A percentile compares a stretch with the other conserved stretches of the same genome.
phyloP scores from a whole-genome alignment of 2,797 vertebrate genomes.

The Anomalospiza imberbis region DNA sequence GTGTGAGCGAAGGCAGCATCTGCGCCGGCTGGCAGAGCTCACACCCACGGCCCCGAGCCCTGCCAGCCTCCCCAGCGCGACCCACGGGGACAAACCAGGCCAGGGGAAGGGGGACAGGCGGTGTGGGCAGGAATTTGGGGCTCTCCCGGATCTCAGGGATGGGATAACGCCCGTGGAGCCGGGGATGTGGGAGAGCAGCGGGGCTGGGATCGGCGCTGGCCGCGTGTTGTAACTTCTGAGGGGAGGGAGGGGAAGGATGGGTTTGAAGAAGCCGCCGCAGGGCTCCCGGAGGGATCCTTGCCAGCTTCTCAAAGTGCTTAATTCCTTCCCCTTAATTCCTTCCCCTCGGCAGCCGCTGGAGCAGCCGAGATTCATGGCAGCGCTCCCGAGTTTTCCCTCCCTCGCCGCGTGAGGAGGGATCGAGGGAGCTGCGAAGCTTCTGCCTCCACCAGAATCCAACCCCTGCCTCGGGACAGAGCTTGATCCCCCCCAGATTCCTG shows the following conservation, averaged over 20 bases:
- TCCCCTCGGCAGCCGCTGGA: neutral
- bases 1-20: conserved; percentile 11
- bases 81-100: rapidly evolving
- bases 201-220: rapidly evolving
- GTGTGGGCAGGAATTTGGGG: rapidly evolving
- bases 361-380: neutral
- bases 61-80: neutral
- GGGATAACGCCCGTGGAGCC: rapidly evolving
- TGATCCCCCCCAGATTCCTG: neutral
- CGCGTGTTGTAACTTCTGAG: neutral
- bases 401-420: rapidly evolving
- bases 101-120: too few relatives aligned
- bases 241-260: rapidly evolving
- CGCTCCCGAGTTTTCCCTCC: neutral
- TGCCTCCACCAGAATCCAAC: neutral
- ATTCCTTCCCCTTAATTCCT: neutral
- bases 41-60: neutral
- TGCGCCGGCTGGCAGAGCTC: conserved; percentile 17
- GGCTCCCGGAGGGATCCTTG: neutral
- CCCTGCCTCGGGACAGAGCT: neutral
- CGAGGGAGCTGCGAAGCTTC: neutral
- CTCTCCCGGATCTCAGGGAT: rapidly evolving
- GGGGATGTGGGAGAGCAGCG: rapidly evolving
- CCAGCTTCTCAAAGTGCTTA: neutral
- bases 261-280: neutral